Evolutionary conservation across 2,113 vertebrate genomes (phyloP).

Genomic region (Hydrochoerus hydrochaeris): DNA sequence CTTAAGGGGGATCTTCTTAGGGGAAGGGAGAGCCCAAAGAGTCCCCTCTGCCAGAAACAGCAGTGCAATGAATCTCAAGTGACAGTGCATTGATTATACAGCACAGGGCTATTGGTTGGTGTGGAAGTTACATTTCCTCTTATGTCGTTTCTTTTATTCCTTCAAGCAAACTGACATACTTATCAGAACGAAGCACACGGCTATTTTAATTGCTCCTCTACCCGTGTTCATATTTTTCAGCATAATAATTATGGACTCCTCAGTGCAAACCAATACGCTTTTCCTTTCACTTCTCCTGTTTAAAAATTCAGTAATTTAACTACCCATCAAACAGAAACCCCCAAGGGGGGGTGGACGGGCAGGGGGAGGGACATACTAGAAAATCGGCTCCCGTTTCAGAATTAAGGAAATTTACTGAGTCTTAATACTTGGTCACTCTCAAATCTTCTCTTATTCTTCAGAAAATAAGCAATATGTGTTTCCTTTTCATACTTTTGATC

Average conservation of each 20-base stretch:
- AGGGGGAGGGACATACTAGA: accelerated
- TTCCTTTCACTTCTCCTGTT: background rate
- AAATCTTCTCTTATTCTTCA: background rate
- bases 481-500: background rate
- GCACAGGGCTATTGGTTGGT: background rate
- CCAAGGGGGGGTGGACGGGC: no score
- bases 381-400: background rate
- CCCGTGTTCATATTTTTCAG: background rate
- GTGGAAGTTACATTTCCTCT: conserved; percentile 14
- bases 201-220: background rate
- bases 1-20: background rate
- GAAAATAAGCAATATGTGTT: background rate
- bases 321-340: background rate
- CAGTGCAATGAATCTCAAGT: conserved; percentile 29
- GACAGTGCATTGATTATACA: conserved; percentile 28
- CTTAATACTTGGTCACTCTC: background rate
- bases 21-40: background rate
- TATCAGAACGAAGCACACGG: conserved; percentile 36
- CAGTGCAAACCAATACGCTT: background rate
- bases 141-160: conserved; percentile 33
- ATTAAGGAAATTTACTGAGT: background rate
- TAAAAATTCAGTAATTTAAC: background rate
- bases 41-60: background rate
- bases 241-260: background rate
- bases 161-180: conserved; percentile 23